Base-by-base conservation (phyloP, 2,797 vertebrate species). In the Psittacula echo region DNA sequence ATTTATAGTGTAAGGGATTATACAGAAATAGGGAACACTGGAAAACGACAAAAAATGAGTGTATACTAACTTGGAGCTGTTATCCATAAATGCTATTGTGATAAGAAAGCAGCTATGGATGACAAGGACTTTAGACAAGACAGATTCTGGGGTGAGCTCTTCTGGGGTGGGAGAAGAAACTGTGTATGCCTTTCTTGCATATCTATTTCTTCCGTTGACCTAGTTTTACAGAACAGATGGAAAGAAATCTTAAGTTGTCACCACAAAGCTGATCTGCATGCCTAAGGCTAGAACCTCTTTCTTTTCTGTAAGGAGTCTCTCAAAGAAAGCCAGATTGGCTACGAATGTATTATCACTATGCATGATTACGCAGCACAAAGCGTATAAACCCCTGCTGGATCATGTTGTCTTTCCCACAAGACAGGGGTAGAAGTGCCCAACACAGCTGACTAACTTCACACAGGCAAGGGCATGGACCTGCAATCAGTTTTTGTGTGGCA, bases 161-260 rank as follows among this genome's bases (percentile, higher is more conserved):
- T 32, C 30, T 45, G 42, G 6, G 7, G 24, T 61, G 30, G 11
- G 7, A 66, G 45, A 53, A 87, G 66, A 32, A 90, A 83, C 9
- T 22, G 23, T 2, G 0, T 47, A 70, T 20, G 5, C 6, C 11
- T 87, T 61, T 6, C 10, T 39, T 51, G 13, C 7, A 0, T 34
- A 13, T 50, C 50, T 84, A 7, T 7, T 65, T 39, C 60, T 89
- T 68, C 22, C 45, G 79, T 41, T 85, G 53, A 73, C 12, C 19
- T 34, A 68, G 18, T 13, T 68, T 73, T 48, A 14, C 24, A 51
- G 12, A 86, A 86, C 13, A 74, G 64, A 70, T 29, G 8, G 22
- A 41, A 75, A 65, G 11, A 74, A 61, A 30, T 41, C 32, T 47
- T 41, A 51, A 72, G 53, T 61, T 65, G 13, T 42, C 9, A 42